These are phyloP conservation scores for Mastomys natalensis DNA, from an alignment of 2,113 vertebrate species.

Conservation along the genomic window DNA sequence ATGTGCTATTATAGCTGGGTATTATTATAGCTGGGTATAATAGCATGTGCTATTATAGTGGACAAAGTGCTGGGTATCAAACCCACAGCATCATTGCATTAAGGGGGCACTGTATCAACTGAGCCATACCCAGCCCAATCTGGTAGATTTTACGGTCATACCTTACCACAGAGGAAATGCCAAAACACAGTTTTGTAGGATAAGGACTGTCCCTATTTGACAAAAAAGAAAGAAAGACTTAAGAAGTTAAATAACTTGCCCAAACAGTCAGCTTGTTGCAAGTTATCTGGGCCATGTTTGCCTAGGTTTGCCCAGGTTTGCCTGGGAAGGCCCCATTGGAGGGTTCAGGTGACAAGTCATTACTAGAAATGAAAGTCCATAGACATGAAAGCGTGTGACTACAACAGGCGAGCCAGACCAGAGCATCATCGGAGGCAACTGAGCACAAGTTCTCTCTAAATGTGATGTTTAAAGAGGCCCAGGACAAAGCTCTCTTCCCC, in stretches of 20 bases:
- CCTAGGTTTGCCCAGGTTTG: background rate
- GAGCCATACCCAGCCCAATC: background rate
- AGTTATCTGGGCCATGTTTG: background rate
- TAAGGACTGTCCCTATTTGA: background rate
- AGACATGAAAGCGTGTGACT: background rate
- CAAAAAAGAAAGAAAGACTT: background rate
- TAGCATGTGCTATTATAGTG: background rate
- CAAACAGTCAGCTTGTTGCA: background rate
- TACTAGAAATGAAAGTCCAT: background rate
- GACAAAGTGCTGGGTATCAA: background rate
- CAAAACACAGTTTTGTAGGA: background rate
- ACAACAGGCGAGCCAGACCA: background rate
- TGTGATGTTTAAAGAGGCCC: background rate
- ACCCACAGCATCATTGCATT: background rate
- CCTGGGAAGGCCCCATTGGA: background rate
- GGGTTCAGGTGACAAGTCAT: background rate
- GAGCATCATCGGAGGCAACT: background rate
- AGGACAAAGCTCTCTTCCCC: background rate
- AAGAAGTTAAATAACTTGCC: background rate
- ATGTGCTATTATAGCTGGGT: no score
- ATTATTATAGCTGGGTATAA: no score
- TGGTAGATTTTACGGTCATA: background rate
- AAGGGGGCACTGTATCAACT: background rate
- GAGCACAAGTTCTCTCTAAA: background rate
- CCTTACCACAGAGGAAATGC: background rate